Conservation (phyloP, 2,113 vertebrate species). For the Siniperca chuatsi region DNA sequence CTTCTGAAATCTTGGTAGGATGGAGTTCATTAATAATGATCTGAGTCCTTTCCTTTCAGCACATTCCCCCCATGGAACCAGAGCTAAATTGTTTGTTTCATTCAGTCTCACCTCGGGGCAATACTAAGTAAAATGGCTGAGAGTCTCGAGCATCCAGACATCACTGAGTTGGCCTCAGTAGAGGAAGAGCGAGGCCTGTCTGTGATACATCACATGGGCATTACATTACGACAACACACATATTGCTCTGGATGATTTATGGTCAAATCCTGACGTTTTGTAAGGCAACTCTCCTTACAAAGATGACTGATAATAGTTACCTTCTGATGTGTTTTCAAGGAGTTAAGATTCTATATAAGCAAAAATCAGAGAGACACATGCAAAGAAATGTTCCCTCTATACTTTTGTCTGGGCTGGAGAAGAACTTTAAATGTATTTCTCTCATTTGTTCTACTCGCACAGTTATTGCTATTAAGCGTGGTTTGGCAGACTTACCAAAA, state of each 20-base stretch:
- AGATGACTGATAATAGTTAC: not conserved
- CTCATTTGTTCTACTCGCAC: not conserved
- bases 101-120: constrained; percentile 50
- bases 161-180: constrained; percentile 16
- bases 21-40: constrained; percentile 59
- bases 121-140: constrained; percentile 45
- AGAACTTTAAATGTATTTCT: not conserved
- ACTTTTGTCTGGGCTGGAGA: not conserved
- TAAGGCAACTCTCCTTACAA: not conserved
- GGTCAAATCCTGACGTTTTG: not conserved
- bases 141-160: constrained; percentile 29
- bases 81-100: constrained; percentile 61
- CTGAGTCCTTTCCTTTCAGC: constrained; percentile 40
- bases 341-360: not conserved
- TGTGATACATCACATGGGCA: constrained; percentile 21
- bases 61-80: constrained; percentile 31
- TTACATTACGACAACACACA: not conserved
- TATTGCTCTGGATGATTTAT: constrained; percentile 9
- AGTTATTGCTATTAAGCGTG: constrained; percentile 8
- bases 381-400: not conserved
- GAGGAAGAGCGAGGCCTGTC: constrained; percentile 3
- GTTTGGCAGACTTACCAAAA: constrained; percentile 32
- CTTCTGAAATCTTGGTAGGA: constrained; percentile 14
- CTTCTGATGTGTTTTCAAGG: not conserved
- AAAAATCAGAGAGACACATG: not conserved